Conservation (phyloP, 2,113 vertebrate species). For the Petroica traversi region DNA sequence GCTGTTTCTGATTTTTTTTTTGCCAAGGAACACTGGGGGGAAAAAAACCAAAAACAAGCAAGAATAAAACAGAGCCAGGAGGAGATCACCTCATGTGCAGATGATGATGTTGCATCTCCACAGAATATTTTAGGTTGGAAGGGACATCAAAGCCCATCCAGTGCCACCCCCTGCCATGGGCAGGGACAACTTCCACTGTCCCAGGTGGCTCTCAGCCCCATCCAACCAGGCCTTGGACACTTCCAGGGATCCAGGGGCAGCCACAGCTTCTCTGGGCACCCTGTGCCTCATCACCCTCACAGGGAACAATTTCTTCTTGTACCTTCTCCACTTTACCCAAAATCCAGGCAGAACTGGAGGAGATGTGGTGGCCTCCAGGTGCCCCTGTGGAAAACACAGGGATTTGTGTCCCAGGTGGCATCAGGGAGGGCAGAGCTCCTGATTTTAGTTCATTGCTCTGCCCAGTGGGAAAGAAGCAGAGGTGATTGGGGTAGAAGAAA, state of each 20-base stretch:
- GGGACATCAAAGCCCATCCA: background rate
- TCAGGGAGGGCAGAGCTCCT: background rate
- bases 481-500: background rate
- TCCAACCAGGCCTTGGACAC: background rate
- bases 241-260: background rate
- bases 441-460: background rate
- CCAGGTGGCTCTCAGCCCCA: fast-evolving
- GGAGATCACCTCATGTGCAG: background rate
- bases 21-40: background rate
- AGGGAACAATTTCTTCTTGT: fast-evolving
- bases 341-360: background rate
- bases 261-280: background rate
- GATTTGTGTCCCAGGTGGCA: background rate
- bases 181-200: fast-evolving
- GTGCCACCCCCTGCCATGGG: fast-evolving
- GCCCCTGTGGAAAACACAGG: fast-evolving
- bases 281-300: fast-evolving
- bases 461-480: background rate
- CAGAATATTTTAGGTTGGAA: background rate
- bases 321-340: background rate
- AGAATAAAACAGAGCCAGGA: background rate
- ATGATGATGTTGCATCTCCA: background rate
- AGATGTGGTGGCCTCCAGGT: background rate
- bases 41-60: fast-evolving
- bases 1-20: background rate